Evolutionary conservation across 2,797 vertebrate species (phyloP).

Genomic region (Siniperca undulata): DNA sequence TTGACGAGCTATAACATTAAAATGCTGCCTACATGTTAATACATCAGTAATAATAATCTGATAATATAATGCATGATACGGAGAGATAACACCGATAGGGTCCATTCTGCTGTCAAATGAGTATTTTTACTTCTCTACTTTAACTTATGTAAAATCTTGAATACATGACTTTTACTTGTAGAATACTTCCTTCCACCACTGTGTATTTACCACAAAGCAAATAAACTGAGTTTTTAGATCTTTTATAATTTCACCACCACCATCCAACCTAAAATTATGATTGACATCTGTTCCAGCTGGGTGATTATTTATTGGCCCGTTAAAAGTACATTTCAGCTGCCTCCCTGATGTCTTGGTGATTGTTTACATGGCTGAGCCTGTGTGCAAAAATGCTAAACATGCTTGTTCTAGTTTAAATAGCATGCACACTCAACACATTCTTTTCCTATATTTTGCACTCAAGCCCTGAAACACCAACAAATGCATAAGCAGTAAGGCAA

Average conservation of each 20-base stretch:
- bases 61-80: not conserved
- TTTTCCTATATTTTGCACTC: conserved; percentile 51
- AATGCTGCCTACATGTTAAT: conserved; percentile 1
- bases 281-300: conserved; percentile 22
- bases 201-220: not conserved
- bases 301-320: conserved; percentile 15
- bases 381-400: conserved; percentile 41
- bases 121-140: not conserved
- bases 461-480: conserved; percentile 57
- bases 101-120: not conserved
- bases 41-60: conserved; percentile 4
- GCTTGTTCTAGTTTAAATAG: conserved; percentile 43
- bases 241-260: not conserved
- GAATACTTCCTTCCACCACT: not conserved
- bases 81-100: not conserved
- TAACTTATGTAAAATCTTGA: not conserved
- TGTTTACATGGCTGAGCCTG: conserved; percentile 15
- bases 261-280: not conserved
- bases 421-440: conserved; percentile 67
- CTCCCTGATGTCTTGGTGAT: conserved; percentile 33
- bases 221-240: conserved; percentile 11
- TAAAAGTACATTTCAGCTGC: conserved; percentile 25
- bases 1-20: not conserved
- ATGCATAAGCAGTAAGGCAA: conserved; percentile 69
- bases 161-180: not conserved